Conservation (phyloP, 53 echinoderm and acorn worm genomes). For the Arbacia lixula region DNA sequence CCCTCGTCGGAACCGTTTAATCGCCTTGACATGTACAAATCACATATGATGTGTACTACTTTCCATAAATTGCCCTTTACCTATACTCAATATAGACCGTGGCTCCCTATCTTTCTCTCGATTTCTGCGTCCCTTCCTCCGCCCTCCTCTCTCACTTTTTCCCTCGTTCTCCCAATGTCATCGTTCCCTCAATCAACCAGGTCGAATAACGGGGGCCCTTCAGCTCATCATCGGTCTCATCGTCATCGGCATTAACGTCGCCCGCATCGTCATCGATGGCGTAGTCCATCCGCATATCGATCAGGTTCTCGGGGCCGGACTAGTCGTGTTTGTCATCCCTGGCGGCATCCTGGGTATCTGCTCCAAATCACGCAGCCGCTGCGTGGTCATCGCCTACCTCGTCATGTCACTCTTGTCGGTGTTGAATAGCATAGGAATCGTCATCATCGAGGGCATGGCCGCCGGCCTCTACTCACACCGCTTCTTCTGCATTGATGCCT, state of each 20-base stretch:
- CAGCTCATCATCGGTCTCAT: conserved; percentile 2
- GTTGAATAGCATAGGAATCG: neutral
- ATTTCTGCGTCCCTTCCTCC: too few species aligned
- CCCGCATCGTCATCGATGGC: neutral
- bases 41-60: too few species aligned
- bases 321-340: neutral
- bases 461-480: neutral
- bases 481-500: neutral
- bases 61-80: too few species aligned
- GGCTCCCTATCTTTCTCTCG: neutral
- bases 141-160: too few species aligned
- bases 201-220: neutral
- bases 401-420: conserved; percentile 1
- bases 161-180: too few species aligned
- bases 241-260: neutral
- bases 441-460: neutral
- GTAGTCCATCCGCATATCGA: neutral
- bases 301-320: neutral
- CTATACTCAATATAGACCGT: neutral
- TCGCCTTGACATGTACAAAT: too few species aligned
- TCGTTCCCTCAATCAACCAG: neutral
- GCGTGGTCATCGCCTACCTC: conserved; percentile 21
- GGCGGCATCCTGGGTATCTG: conserved; percentile 1
- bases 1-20: too few species aligned
- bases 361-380: neutral